These are phyloP conservation scores for Nixonia krombeini DNA, from an alignment of 1,140 invertebrate species.

Conservation along the genomic window DNA sequence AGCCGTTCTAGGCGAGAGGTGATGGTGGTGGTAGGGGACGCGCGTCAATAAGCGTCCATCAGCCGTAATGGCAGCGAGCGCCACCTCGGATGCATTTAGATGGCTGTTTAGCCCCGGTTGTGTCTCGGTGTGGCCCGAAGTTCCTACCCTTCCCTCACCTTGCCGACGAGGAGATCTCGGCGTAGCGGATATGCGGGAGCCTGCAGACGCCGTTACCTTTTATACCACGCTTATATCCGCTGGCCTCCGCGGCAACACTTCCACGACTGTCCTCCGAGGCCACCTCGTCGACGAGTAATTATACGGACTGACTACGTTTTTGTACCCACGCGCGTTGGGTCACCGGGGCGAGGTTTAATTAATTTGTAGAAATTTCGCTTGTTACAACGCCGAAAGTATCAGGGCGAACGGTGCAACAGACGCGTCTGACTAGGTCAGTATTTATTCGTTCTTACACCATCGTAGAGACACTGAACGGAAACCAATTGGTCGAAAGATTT, in stretches of 20 bases:
- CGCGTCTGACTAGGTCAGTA: conserved; percentile 40
- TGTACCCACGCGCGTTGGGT: no score
- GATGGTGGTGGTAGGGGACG: conserved; percentile 66
- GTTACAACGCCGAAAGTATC: conserved; percentile 34
- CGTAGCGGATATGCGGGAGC: conserved; percentile 8
- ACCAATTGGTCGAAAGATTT: no score
- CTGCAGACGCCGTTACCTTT: conserved; percentile 23
- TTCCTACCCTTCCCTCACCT: conserved; percentile 12
- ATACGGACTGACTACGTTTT: conserved; percentile 26
- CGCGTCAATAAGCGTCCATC: conserved; percentile 73
- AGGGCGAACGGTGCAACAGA: conserved; percentile 29
- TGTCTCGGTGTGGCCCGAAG: conserved; percentile 42
- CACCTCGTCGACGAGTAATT: conserved; percentile 37
- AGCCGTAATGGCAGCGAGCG: conserved; percentile 72
- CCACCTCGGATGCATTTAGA: conserved; percentile 73
- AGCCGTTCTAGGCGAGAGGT: conserved; percentile 50
- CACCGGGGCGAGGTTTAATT: conserved; percentile 31
- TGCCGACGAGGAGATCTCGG: conserved; percentile 14
- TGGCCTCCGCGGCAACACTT: conserved; percentile 20
- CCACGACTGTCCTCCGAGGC: conserved; percentile 19
- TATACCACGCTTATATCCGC: conserved; percentile 17
- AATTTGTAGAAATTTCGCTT: conserved; percentile 40
- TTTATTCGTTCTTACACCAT: conserved; percentile 41
- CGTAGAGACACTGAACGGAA: conserved; percentile 41
- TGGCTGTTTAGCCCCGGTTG: conserved; percentile 70